Evolutionary conservation across 2,888 invertebrate species (phyloP).

Genomic region (Tubulanus polymorphus): DNA sequence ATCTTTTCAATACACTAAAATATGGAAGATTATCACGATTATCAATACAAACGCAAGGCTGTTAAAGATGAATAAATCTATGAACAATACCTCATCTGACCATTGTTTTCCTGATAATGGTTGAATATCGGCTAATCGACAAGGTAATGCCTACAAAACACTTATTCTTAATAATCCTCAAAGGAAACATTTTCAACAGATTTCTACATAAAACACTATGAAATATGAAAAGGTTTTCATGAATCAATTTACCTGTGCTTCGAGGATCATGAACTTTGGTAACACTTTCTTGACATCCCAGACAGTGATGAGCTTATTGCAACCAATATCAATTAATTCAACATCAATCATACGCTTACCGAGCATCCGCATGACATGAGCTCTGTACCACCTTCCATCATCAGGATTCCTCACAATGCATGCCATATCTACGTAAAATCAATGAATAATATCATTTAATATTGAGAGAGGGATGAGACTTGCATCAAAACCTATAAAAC

Average conservation of each 20-base stretch:
- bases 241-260: slow-evolving; percentile 34
- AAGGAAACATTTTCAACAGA: not conserved
- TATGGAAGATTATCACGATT: too few species aligned
- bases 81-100: slow-evolving; percentile 23
- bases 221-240: too few species aligned
- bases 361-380: slow-evolving; percentile 57
- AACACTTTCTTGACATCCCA: slow-evolving; percentile 54
- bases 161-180: not conserved
- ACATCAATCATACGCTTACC: slow-evolving; percentile 58
- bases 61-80: slow-evolving; percentile 1
- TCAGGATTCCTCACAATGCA: slow-evolving; percentile 64
- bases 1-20: slow-evolving; percentile 13
- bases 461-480: not conserved
- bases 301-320: slow-evolving; percentile 56
- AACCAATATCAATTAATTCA: slow-evolving; percentile 65
- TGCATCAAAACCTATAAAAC: not conserved
- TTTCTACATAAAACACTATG: not conserved
- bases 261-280: slow-evolving; percentile 29
- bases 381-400: slow-evolving; percentile 70
- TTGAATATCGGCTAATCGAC: slow-evolving; percentile 46
- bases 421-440: slow-evolving; percentile 59
- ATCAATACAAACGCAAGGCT: slow-evolving; percentile 3
- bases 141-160: slow-evolving; percentile 57
- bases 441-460: slow-evolving; percentile 1
- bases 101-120: slow-evolving; percentile 26